These are phyloP conservation scores for Myotis vivesi DNA, from an alignment of 2,797 vertebrate species.

Conservation along the genomic window DNA sequence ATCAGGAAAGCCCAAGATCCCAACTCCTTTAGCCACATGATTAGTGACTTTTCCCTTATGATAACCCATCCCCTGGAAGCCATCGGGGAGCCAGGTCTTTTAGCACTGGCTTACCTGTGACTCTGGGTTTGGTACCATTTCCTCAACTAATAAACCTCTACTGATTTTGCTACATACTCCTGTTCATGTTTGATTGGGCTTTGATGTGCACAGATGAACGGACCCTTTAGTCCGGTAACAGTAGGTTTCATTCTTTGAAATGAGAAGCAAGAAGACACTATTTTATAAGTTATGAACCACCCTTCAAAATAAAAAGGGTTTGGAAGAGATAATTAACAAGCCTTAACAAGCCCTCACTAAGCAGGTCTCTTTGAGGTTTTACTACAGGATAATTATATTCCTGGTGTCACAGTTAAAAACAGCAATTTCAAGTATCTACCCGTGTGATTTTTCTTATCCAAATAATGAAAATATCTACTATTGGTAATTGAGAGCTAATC, in stretches of 20 bases:
- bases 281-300: background rate
- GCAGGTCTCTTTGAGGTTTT: background rate
- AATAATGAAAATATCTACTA: conserved; percentile 25
- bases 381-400: background rate
- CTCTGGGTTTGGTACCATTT: background rate
- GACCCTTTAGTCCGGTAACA: background rate
- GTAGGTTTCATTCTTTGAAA: background rate
- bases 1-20: background rate
- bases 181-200: background rate
- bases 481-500: background rate
- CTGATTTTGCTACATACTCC: background rate
- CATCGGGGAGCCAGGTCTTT: background rate
- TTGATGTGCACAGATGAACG: background rate
- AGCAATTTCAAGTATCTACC: conserved; percentile 18
- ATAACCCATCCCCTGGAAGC: background rate
- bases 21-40: background rate
- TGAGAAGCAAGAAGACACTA: background rate
- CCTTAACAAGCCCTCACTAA: background rate
- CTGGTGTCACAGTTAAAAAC: background rate
- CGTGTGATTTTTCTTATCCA: background rate
- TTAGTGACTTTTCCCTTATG: background rate
- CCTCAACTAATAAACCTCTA: background rate
- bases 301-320: conserved; percentile 34
- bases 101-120: background rate
- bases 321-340: background rate